Conservation (phyloP, 2,113 vertebrate species). For the Cheirogaleus medius region DNA sequence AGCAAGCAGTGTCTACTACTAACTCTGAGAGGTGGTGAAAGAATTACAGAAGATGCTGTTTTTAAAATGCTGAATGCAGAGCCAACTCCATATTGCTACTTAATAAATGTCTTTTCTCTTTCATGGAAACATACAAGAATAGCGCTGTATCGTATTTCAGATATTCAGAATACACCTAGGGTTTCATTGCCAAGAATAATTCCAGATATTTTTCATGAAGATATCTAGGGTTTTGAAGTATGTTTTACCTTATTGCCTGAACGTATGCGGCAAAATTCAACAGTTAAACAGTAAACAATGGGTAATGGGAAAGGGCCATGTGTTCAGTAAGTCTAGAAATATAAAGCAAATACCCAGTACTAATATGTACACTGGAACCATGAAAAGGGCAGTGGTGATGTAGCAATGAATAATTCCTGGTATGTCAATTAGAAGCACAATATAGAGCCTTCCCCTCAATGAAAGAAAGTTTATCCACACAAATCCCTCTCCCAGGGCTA, state of each 20-base stretch:
- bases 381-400: neutral
- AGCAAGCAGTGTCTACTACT: neutral
- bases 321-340: neutral
- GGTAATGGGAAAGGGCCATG: neutral
- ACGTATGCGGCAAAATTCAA: neutral
- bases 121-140: neutral
- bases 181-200: neutral
- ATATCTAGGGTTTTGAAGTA: neutral
- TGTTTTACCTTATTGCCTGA: neutral
- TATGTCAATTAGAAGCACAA: neutral
- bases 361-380: neutral
- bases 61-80: neutral
- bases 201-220: neutral
- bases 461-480: neutral
- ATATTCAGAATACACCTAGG: neutral
- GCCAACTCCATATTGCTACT: neutral
- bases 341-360: neutral
- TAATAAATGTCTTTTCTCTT: neutral
- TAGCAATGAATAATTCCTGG: neutral
- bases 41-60: neutral
- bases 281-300: neutral
- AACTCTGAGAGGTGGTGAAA: neutral
- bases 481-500: neutral
- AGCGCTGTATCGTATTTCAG: neutral
- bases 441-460: neutral